Evolutionary conservation across 2,797 vertebrate genomes (phyloP), one percentile per base, ranked within the genome.

Genomic region (Centroberyx gerrardi): DNA sequence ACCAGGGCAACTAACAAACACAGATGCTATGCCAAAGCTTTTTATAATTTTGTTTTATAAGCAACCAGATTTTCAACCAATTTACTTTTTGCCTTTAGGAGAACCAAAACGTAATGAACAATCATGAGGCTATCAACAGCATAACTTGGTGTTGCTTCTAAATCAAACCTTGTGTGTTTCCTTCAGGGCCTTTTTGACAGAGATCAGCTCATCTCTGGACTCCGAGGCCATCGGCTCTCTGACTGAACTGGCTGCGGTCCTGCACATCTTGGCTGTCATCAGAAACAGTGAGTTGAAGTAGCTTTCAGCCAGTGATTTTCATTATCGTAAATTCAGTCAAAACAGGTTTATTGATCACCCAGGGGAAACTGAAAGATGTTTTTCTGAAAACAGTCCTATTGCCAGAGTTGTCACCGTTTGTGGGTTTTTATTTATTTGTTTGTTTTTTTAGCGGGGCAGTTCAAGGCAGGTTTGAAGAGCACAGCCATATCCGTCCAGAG

Each of bases 141-240:
- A 2, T 38, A 3, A 7, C 33, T 51, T 38, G 18, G 48, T 55
- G 3, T 31, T 36, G 8, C 48, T 14, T 46, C 14, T 48, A 65
- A 40, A 72, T 71, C n/a, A 31, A 14, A 63, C 13, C 29, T 8
- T 55, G 27, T 52, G 54, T 85, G 27, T 44, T 61, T 80, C 60
- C 76, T 82, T 70, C 76, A 99, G 98, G 75, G 96, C 95, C 8
- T 96, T 98, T 95, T 86, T 98, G 91, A 88, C 87, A 22, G 96
- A 97, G 85, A 85, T 97, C 71, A 88, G 88, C 80, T 91, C 92
- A 0, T 95, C 92, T 59, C 81, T 98, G 83, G 88, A 93, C 48
- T 95, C 95, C 0, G 94, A 95, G 55, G 95, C 95, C 86, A 94
- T 97, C 55, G 92, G 94, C 89, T 96, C 92, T 67, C 85, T 97